These are phyloP conservation scores for Astyanax mexicanus DNA, from an alignment of 2,797 vertebrate genomes.

Conservation along the genomic window DNA sequence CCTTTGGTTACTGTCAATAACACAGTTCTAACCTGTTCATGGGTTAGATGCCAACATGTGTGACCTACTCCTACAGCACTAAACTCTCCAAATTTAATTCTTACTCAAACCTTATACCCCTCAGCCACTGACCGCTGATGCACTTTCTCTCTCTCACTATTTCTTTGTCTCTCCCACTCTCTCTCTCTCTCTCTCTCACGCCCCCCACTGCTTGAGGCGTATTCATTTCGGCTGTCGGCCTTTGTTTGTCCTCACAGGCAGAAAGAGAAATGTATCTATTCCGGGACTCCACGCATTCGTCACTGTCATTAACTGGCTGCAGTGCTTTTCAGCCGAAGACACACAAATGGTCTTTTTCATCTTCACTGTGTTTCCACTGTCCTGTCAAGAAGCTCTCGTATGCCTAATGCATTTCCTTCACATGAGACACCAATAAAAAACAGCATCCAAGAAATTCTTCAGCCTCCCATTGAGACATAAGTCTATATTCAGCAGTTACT, in stretches of 20 bases:
- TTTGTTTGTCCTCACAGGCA: conserved; percentile 63
- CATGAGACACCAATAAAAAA: conserved; percentile 64
- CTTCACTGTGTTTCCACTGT: conserved; percentile 62
- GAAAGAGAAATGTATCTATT: conserved; percentile 69
- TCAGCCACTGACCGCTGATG: not conserved
- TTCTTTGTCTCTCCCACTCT: not conserved
- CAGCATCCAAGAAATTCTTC: conserved; percentile 62
- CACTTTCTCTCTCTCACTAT: not conserved
- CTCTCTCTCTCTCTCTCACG: not conserved
- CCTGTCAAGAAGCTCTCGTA: conserved; percentile 60
- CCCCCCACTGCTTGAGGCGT: conserved; percentile 28
- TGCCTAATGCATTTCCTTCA: conserved; percentile 59
- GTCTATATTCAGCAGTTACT: not conserved
- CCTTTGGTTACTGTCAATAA: not conserved
- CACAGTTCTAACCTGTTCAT: not conserved
- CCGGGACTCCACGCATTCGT: conserved; percentile 65
- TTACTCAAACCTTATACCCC: not conserved
- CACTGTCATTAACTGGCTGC: conserved; percentile 61
- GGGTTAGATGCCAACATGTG: not conserved
- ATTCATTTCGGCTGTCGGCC: conserved; percentile 68
- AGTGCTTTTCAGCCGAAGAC: conserved; percentile 59
- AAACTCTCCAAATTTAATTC: not conserved
- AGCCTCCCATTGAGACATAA: conserved; percentile 54
- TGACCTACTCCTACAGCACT: not conserved
- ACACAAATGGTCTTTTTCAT: conserved; percentile 57